These are phyloP conservation scores for Liparis tanakae DNA, from an alignment of 2,797 vertebrate species.

Conservation along the genomic window DNA sequence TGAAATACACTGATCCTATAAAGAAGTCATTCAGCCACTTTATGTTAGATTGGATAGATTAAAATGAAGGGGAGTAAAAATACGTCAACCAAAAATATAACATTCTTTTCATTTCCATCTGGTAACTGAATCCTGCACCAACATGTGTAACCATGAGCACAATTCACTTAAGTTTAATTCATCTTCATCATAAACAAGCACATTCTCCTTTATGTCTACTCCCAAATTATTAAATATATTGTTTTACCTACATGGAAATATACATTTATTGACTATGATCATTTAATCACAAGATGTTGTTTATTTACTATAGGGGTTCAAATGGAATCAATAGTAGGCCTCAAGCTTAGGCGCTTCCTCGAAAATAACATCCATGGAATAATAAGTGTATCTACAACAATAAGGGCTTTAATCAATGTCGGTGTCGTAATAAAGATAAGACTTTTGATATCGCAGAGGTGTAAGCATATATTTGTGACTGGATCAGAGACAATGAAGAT, in stretches of 20 bases:
- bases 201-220: neutral
- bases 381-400: too few relatives aligned
- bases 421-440: neutral
- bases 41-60: slow-evolving; percentile 18
- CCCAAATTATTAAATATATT: slow-evolving; percentile 6
- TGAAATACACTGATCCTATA: slow-evolving; percentile 10
- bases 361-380: too few relatives aligned
- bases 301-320: neutral
- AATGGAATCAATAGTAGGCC: neutral
- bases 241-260: neutral
- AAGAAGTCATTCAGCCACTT: slow-evolving; percentile 4
- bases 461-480: neutral
- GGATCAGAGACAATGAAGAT: neutral
- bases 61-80: neutral
- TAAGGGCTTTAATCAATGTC: neutral
- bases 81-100: neutral
- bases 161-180: slow-evolving; percentile 16
- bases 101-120: slow-evolving; percentile 3
- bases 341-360: too few relatives aligned
- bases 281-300: neutral
- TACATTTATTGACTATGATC: neutral
- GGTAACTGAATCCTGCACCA: slow-evolving; percentile 5
- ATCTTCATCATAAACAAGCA: slow-evolving; percentile 10
- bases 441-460: neutral
- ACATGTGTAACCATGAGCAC: neutral